A percentile compares a stretch with the other conserved stretches of the same genome.
These are phyloP conservation scores for Saguinus imperator DNA, from an alignment of 2,113 vertebrate species.

Conservation along the genomic window DNA sequence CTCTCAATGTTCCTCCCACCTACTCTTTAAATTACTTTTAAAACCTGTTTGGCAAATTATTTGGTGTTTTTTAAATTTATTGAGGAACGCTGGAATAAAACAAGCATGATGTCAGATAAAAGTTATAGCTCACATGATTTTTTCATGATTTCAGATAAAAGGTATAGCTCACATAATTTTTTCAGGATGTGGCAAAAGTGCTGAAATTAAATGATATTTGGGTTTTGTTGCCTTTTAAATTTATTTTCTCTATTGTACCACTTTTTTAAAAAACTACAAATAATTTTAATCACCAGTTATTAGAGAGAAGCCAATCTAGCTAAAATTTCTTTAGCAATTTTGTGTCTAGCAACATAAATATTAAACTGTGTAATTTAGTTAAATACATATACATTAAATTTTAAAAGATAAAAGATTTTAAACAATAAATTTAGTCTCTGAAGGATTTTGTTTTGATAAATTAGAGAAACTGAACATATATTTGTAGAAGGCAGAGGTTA, in stretches of 20 bases:
- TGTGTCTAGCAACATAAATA: conserved; percentile 17
- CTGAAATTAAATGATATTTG: not conserved
- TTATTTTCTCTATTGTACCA: not conserved
- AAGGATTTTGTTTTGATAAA: not conserved
- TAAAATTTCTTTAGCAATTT: conserved; percentile 1
- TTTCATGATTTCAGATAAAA: no score
- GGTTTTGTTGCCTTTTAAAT: not conserved
- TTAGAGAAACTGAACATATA: not conserved
- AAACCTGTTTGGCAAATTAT: not conserved
- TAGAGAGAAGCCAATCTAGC: not conserved
- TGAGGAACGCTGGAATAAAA: not conserved
- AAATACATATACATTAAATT: not conserved
- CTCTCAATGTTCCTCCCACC: not conserved
- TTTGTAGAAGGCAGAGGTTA: not conserved
- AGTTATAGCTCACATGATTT: not conserved
- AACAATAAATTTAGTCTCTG: not conserved
- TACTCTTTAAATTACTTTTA: not conserved
- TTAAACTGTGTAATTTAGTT: not conserved
- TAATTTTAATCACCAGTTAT: not conserved
- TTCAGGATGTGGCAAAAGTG: not conserved
- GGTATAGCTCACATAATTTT: no score
- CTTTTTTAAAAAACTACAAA: not conserved
- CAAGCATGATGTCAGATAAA: not conserved
- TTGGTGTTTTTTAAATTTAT: not conserved
- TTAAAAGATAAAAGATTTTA: not conserved